Evolutionary conservation across 1,140 invertebrate genomes (phyloP).

Genomic region (Plodia interpunctella): DNA sequence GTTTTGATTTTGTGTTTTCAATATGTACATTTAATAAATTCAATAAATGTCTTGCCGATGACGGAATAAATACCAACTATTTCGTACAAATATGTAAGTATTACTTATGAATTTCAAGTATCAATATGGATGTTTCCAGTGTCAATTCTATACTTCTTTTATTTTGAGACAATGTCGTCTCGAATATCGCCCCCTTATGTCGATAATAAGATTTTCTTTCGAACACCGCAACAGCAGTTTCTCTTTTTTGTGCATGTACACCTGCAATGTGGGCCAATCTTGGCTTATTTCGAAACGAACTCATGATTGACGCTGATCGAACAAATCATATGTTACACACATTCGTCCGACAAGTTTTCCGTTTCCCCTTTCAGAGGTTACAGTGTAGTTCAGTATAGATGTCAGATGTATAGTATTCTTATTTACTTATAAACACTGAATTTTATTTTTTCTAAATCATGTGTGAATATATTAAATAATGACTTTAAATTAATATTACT

Average conservation of each 20-base stretch:
- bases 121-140: background rate
- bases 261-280: constrained; percentile 67
- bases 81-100: too few species aligned
- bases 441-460: too few species aligned
- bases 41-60: too few species aligned
- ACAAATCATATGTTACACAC: constrained; percentile 25
- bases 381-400: too few species aligned
- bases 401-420: too few species aligned
- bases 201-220: constrained; percentile 73
- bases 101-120: background rate
- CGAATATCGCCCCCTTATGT: constrained; percentile 70
- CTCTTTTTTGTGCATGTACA: constrained; percentile 67
- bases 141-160: background rate
- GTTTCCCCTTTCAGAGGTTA: too few species aligned
- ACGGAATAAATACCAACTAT: too few species aligned
- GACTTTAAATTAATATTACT: too few species aligned
- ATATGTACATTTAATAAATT: too few species aligned
- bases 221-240: constrained; percentile 57
- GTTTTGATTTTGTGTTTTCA: too few species aligned
- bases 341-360: background rate
- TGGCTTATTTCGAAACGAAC: constrained; percentile 50
- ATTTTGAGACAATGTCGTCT: constrained; percentile 30
- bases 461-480: too few species aligned
- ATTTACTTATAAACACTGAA: too few species aligned
- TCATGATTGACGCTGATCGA: constrained; percentile 53